Base-by-base conservation (phyloP, 2,888 invertebrate species). In the Peribatodes rhomboidaria region DNA sequence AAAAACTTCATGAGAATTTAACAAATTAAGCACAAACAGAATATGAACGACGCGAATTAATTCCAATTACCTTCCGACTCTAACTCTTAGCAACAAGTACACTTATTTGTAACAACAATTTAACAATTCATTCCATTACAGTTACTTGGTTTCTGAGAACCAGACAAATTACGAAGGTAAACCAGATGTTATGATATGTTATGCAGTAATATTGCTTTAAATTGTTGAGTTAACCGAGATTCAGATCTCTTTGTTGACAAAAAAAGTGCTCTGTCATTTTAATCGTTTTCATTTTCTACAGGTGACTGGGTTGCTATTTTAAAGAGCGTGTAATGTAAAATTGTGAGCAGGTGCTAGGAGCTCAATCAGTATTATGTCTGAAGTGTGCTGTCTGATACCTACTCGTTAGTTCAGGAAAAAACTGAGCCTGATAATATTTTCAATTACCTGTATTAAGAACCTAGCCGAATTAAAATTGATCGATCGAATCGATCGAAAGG, bases 121-220 rank as follows among this genome's bases (percentile, higher is more conserved):
- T 61, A 39, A 65, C 65, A 65, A 65, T 60, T 59, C 83, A 71
- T 60, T 83, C 84, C 83, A 84, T 87, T 86, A 86, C 77, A 56
- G 73, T 71, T 75, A 80, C 73, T 80, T 75, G 74, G 67, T 80
- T 86, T 85, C 87, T 86, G 87, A 78, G 89, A 89, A 89, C 85
- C 86, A 75, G 73, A 80, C 87, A 83, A 87, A 90, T 88, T 88
- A 87, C 79, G 81, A 89, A 87, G 85, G 82, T 82, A 78, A 85
- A 85, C 88, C 75, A 82, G 84, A 83, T 86, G 74, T 78, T 62
- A 73, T 73, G 81, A 83, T 82, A 82, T 70, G 71, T 65, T 56
- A 60, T 60, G 65, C 55, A 59, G 61, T 61, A 64, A 64, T 68
- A 66, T 69, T 69, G 69, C 73, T 81, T 77, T 71, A 81, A 83